Evolutionary conservation across 2,888 invertebrate species (phyloP).

Genomic region (Flexamia atlantica): DNA sequence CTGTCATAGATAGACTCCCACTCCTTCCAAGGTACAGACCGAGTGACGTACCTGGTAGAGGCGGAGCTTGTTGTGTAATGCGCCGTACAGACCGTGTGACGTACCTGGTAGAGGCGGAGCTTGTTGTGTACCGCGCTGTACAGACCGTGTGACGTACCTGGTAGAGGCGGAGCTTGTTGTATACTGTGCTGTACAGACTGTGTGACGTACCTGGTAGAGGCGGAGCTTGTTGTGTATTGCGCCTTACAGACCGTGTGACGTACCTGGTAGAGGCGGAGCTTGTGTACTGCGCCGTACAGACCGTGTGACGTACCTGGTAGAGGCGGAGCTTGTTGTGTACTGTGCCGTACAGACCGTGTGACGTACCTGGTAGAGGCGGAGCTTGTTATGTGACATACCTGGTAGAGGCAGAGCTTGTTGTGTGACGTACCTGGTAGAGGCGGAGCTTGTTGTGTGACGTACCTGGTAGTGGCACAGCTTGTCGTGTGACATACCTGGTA

Average conservation of each 20-base stretch:
- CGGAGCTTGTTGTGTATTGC: too few relatives aligned
- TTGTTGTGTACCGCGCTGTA: slow-evolving; percentile 89
- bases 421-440: slow-evolving; percentile 84
- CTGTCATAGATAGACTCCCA: too few relatives aligned
- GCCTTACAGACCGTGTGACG: too few relatives aligned
- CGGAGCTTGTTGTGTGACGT: slow-evolving; percentile 85
- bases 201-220: too few relatives aligned
- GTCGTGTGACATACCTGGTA: slow-evolving; percentile 79
- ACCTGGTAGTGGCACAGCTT: slow-evolving; percentile 82
- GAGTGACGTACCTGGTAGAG: slow-evolving; percentile 84
- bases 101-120: too few relatives aligned
- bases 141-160: slow-evolving; percentile 78
- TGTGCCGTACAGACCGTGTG: too few relatives aligned
- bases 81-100: slow-evolving; percentile 90
- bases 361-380: slow-evolving; percentile 85
- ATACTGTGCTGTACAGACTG: slow-evolving; percentile 85
- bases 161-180: slow-evolving; percentile 86
- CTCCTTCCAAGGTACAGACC: too few relatives aligned
- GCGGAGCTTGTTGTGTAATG: slow-evolving; percentile 83
- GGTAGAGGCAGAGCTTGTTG: slow-evolving; percentile 86
- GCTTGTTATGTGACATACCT: slow-evolving; percentile 82
- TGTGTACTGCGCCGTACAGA: too few relatives aligned
- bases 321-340: too few relatives aligned
- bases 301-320: too few relatives aligned
- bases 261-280: too few relatives aligned